Evolutionary conservation across 1,140 invertebrate genomes (phyloP).

Genomic region (Caenorhabditis inopinata): DNA sequence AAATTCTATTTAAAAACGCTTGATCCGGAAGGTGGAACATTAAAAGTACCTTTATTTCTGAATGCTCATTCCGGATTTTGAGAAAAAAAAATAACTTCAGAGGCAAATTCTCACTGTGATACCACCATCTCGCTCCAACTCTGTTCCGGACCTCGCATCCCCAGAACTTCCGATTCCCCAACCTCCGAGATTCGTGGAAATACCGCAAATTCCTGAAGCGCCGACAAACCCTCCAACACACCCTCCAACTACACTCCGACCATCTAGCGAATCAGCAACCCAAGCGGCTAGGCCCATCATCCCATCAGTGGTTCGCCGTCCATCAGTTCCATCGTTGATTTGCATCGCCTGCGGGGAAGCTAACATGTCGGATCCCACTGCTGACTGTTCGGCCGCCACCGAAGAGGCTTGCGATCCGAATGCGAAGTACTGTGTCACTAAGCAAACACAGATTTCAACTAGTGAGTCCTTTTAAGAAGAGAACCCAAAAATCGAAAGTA

Average conservation of each 20-base stretch:
- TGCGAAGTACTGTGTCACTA: constrained; percentile 32
- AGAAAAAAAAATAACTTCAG: not conserved
- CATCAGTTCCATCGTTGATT: not conserved
- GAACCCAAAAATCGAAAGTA: not conserved
- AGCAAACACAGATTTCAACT: constrained; percentile 32
- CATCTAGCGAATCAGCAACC: not conserved
- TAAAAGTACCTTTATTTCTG: no score
- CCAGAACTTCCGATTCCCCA: not conserved
- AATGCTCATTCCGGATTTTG: no score
- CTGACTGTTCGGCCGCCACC: constrained; percentile 18
- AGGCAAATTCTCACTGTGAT: constrained; percentile 1
- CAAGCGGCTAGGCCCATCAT: not conserved
- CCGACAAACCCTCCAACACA: not conserved
- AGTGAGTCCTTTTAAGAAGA: not conserved
- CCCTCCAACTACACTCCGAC: not conserved
- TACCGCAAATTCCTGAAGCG: not conserved
- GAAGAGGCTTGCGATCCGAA: constrained; percentile 12
- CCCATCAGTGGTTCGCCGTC: not conserved
- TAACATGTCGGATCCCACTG: constrained; percentile 35
- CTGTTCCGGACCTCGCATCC: not conserved
- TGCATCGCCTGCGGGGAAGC: constrained; percentile 24
- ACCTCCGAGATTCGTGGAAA: not conserved
- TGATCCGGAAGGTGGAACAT: no score
- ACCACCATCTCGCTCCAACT: not conserved
- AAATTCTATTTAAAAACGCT: no score